phyloP scores from a whole-genome alignment of 2,113 vertebrate genomes.

The Chinchilla lanigera region DNA sequence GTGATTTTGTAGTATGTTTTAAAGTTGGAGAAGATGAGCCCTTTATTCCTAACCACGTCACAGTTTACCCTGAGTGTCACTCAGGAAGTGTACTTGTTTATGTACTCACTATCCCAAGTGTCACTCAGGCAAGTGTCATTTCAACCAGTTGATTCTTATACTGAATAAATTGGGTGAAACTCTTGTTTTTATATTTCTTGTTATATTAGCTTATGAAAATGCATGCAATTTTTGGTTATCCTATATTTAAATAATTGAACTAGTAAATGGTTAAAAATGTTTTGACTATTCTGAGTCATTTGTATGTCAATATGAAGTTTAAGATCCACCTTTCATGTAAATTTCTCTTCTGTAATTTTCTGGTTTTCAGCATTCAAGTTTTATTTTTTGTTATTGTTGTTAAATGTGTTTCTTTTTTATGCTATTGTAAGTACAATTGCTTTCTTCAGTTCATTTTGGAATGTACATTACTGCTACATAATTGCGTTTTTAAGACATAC shows the following conservation, averaged over 20 bases:
- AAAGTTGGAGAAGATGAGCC: neutral
- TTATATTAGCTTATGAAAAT: neutral
- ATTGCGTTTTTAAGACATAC: neutral
- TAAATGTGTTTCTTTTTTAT: neutral
- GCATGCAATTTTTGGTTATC: neutral
- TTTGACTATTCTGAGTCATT: neutral
- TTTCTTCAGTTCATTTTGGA: neutral
- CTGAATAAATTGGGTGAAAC: neutral
- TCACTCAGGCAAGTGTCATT: neutral
- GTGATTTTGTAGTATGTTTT: neutral
- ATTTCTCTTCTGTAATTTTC: neutral
- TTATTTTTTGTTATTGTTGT: neutral
- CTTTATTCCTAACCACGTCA: neutral
- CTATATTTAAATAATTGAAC: neutral
- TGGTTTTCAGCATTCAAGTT: neutral
- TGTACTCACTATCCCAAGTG: neutral
- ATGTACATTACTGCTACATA: neutral
- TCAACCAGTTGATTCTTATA: neutral
- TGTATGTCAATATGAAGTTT: neutral
- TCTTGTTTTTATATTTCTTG: neutral
- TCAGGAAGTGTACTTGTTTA: neutral
- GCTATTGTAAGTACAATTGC: neutral
- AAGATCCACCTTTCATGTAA: neutral
- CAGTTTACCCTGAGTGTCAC: neutral
- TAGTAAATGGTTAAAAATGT: neutral